These are phyloP conservation scores for Caretta caretta DNA, from an alignment of 2,113 vertebrate species.

Conservation along the genomic window DNA sequence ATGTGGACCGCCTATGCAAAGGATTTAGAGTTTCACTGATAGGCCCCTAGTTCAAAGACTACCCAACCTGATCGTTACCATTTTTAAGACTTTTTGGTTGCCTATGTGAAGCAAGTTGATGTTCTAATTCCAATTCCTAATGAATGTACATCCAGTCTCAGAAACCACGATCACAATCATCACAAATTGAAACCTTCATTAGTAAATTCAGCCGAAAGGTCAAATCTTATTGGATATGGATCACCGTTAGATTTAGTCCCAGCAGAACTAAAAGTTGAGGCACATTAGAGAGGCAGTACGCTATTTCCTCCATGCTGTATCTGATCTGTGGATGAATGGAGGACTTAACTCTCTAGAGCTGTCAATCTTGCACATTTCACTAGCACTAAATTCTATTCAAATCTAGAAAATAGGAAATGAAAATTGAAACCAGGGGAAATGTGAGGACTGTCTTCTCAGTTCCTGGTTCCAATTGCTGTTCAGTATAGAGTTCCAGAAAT, in stretches of 20 bases:
- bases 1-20: neutral
- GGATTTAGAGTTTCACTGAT: neutral
- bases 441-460: conserved; percentile 3
- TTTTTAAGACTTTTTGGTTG: neutral
- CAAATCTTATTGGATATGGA: neutral
- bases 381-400: conserved; percentile 5
- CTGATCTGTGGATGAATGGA: neutral
- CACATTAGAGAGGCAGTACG: neutral
- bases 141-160: neutral
- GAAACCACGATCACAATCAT: neutral
- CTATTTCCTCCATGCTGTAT: neutral
- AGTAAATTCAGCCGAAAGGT: conserved; percentile 22
- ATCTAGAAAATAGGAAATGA: neutral
- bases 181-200: neutral
- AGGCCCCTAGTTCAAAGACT: neutral
- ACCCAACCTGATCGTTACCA: neutral
- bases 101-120: neutral
- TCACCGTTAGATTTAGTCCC: conserved; percentile 4
- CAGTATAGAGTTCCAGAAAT: neutral
- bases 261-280: conserved; percentile 10
- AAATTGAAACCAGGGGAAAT: conserved; percentile 25
- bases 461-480: neutral
- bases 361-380: neutral
- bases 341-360: neutral
- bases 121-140: neutral